phyloP scores from a whole-genome alignment of 2,797 vertebrate species.

The Acanthis flammea region DNA sequence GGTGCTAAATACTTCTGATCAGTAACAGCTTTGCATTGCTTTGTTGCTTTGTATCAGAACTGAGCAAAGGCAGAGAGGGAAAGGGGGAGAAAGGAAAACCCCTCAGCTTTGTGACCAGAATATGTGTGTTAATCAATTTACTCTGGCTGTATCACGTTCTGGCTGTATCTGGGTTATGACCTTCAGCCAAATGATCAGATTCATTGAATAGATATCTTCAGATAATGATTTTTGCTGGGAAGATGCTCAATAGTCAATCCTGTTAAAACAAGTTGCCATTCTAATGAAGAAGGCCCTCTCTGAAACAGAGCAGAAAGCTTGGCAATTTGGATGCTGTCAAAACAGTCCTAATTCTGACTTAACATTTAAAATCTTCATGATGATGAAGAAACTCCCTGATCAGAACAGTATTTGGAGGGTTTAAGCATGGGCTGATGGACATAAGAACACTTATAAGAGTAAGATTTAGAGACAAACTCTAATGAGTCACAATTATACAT shows the following conservation, averaged over 20 bases:
- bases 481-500: neutral
- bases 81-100: neutral
- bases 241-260: neutral
- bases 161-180: neutral
- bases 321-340: neutral
- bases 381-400: neutral
- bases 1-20: neutral
- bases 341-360: neutral
- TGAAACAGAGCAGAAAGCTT: neutral
- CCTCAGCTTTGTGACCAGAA: neutral
- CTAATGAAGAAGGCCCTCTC: neutral
- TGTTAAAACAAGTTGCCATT: neutral
- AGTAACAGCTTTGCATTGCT: neutral
- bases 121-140: neutral
- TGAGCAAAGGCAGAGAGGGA: neutral
- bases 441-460: neutral
- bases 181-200: neutral
- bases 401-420: neutral
- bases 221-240: neutral
- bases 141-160: neutral
- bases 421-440: neutral
- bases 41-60: neutral
- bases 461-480: neutral
- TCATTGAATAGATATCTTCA: neutral
- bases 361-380: neutral